phyloP scores from a whole-genome alignment of 1,140 invertebrate species.

The Meloidogyne hapla region DNA sequence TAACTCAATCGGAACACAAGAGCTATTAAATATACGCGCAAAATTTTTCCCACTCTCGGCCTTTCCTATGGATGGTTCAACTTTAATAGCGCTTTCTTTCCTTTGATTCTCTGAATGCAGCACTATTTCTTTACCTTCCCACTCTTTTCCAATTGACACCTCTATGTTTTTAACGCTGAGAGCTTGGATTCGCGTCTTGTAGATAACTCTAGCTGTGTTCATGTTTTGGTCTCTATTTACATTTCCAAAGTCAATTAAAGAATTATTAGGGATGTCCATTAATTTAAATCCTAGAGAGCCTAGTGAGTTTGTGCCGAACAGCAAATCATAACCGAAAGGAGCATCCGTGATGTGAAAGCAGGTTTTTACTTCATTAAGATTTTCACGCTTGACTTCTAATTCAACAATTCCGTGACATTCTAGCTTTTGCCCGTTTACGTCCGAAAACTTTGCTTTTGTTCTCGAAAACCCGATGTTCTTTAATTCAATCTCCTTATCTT shows the following conservation, averaged over 20 bases:
- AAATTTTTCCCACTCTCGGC: not conserved
- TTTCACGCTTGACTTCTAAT: not conserved
- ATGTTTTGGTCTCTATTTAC: not conserved
- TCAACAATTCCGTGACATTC: not conserved
- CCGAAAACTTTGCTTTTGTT: not conserved
- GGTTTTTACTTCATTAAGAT: not conserved
- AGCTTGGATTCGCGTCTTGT: not conserved
- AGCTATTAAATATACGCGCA: not conserved
- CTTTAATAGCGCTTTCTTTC: not conserved
- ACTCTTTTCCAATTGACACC: not conserved
- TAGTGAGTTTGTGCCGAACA: constrained; percentile 13
- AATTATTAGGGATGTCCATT: not conserved
- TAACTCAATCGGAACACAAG: not conserved
- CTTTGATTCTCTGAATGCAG: not conserved
- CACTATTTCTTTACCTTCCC: not conserved
- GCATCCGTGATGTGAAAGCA: constrained; percentile 8
- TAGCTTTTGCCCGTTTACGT: constrained; percentile 9
- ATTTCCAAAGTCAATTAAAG: constrained; percentile 10
- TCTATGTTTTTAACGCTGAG: not conserved
- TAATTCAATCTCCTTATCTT: not conserved
- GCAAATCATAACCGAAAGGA: constrained; percentile 7
- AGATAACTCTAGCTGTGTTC: not conserved
- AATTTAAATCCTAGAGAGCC: not conserved
- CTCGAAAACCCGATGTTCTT: not conserved
- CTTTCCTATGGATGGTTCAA: not conserved